Evolutionary conservation across 1,140 invertebrate genomes (phyloP).

Genomic region (Lepidurus apus): DNA sequence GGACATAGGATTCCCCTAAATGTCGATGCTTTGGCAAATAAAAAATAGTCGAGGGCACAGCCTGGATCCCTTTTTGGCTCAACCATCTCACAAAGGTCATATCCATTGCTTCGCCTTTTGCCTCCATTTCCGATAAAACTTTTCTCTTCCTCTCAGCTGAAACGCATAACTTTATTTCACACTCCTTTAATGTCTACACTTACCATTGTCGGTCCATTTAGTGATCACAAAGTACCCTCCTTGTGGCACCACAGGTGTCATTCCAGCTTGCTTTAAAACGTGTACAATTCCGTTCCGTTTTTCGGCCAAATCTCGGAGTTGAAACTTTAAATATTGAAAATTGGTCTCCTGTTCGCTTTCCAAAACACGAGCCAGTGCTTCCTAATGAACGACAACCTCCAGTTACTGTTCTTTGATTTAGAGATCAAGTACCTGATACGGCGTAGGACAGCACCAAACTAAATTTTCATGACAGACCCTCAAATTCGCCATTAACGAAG

Average conservation of each 20-base stretch:
- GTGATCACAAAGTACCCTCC: conserved; percentile 98
- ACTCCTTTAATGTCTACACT: background rate
- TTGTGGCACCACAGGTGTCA: conserved; percentile 89
- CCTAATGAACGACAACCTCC: background rate
- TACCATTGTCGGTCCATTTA: conserved; percentile 63
- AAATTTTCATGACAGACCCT: conserved; percentile 90
- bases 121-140: background rate
- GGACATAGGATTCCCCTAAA: conserved; percentile 78
- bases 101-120: background rate
- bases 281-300: conserved; percentile 81
- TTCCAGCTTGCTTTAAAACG: conserved; percentile 60
- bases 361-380: conserved; percentile 23
- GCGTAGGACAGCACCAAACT: conserved; percentile 84
- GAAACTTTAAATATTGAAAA: conserved; percentile 52
- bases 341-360: background rate
- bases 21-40: conserved; percentile 76
- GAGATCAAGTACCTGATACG: conserved; percentile 49
- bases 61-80: conserved; percentile 67
- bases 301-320: conserved; percentile 67
- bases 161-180: background rate
- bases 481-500: conserved; percentile 68
- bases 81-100: conserved; percentile 65
- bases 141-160: background rate
- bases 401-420: background rate
- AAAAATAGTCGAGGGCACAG: conserved; percentile 91